Evolutionary conservation across 1,140 invertebrate species (phyloP), one percentile per base, ranked within the genome.

Genomic region (Augochlora pura): DNA sequence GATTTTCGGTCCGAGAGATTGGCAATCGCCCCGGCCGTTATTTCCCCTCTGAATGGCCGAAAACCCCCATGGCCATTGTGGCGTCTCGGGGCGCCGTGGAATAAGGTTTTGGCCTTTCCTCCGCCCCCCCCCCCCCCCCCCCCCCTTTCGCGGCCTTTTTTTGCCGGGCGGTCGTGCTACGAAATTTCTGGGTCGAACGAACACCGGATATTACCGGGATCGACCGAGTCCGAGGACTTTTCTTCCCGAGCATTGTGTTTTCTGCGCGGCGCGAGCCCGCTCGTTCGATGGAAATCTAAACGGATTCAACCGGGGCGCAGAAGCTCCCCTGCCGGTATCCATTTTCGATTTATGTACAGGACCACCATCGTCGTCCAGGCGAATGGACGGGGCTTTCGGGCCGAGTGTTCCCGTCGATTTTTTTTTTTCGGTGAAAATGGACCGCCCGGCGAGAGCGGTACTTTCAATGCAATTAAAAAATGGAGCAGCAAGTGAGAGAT

Each of bases 1-100:
- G 84, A 87, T 86, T 87, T 87, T 87, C 81, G 78, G 67, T 16
- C 65, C 67, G 73, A 70, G 79, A 86, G 85, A 87, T 87, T 79
- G 81, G 81, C 81, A 86, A 86, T 87, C 84, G 68, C 75, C 12
- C 52, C 54, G 39, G 57, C 65, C 66, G 81, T 86, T 86, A 87
- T 86, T 87, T 67, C 72, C 23, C 63, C 67, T 23, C 46, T 63
- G 72, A 82, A 84, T 72, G 23, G 62, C 16, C 18, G 8, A 21
- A 27, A 18, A 21, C 39, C 23, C 23, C 21, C 25, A n/a, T 12
- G 46, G 21, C 60, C 52, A 79, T 79, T 79, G 77, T 73, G 62
- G 62, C 49, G 25, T 39, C 52, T 14, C 23, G 62, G 54, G 38
- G 12, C 7, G 12, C 7, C n/a, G 2, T 38, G 23, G 62, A 79